These are phyloP conservation scores for Sarcophaga bullata DNA, from an alignment of 1,140 invertebrate genomes.

Conservation along the genomic window DNA sequence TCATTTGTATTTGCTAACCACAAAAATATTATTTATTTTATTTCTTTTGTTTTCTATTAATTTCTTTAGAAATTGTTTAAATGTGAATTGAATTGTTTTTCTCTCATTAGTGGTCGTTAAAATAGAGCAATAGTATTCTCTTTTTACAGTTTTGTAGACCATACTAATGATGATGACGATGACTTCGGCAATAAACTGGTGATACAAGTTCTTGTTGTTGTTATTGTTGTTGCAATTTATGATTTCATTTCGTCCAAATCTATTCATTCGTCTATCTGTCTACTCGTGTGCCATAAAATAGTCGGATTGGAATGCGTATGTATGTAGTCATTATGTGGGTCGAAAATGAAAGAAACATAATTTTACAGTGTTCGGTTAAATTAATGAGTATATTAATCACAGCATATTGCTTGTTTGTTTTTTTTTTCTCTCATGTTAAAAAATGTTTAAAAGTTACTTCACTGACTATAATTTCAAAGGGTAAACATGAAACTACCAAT, in stretches of 20 bases:
- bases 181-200: not conserved
- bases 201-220: not conserved
- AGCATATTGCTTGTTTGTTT: not conserved
- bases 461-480: too few species aligned
- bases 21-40: not conserved
- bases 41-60: not conserved
- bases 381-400: not conserved
- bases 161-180: not conserved
- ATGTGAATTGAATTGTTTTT: not conserved
- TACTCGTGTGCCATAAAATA: too few species aligned
- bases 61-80: not conserved
- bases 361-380: slow-evolving; percentile 13
- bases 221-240: too few species aligned
- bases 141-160: not conserved
- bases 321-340: not conserved
- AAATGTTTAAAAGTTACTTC: too few species aligned
- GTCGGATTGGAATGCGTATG: not conserved
- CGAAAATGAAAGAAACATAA: slow-evolving; percentile 19
- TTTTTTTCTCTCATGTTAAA: too few species aligned
- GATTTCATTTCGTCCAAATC: too few species aligned
- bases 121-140: not conserved
- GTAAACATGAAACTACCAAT: too few species aligned
- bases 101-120: slow-evolving; percentile 8
- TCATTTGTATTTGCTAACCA: not conserved
- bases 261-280: too few species aligned